Base-by-base conservation (phyloP, 2,113 vertebrate genomes). In the Thomomys bottae region DNA sequence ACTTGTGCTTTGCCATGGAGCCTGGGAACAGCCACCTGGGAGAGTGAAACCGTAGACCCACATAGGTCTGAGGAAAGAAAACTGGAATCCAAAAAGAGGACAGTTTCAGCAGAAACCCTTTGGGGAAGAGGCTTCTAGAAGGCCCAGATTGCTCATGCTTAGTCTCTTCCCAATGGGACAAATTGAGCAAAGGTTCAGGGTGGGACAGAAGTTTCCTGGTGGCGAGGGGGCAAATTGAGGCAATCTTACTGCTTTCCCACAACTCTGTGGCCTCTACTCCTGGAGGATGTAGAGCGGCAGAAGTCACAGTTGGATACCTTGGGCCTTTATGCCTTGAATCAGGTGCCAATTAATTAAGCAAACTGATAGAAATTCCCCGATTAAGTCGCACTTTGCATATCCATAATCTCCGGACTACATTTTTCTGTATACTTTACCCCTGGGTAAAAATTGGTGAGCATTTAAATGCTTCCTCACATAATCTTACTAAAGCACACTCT, bases 381-480 rank as follows among this genome's bases (percentile, higher is more conserved):
- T 97, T 97, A 97, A 97, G 94, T 96, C 6, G 40, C 93, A 96
- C 94, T 98, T 98, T 97, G 97, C 98, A 97, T 97, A 98, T 97
- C 98, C 97, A 96, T 98, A 98, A 98, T 98, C 98, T 98, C 96
- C 95, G 96, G 84, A 85, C 96, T 97, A 96, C 97, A 94, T 97
- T 98, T 54, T 98, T 98, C 97, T 97, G 97, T 97, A 97, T 97
- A 97, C 97, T 98, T 98, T 97, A 97, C 98, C 97, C 98, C 95
- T 97, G 98, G 97, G 98, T 98, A 97, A 97, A 97, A 98, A 98
- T 98, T 96, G 97, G 97, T 97, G 96, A 97, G 96, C 97, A 95
- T 98, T 96, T 97, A 98, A 98, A 98, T 97, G 98, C 97, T 97
- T 97, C 97, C 97, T 98, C 97, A 97, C 98, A 98, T 98, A 98